phyloP scores from a whole-genome alignment of 2,888 invertebrate species.

The Formica aserva region DNA sequence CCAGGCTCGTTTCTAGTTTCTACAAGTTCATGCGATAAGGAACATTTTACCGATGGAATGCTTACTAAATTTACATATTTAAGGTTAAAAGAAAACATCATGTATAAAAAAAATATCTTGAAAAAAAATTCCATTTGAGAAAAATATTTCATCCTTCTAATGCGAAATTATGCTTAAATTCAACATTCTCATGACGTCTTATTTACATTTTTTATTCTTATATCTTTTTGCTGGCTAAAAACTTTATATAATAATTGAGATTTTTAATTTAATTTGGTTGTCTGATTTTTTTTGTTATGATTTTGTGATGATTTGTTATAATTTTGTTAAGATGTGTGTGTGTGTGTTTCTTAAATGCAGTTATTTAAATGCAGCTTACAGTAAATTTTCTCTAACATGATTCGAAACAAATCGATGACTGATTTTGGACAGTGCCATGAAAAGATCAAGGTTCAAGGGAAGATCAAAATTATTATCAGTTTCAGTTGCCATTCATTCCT shows the following conservation, averaged over 20 bases:
- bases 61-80: slow-evolving; percentile 6
- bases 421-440: slow-evolving; percentile 46
- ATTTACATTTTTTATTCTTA: not conserved
- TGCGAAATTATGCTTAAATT: not conserved
- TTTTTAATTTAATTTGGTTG: not conserved
- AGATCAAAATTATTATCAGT: slow-evolving; percentile 59
- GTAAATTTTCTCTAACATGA: not conserved
- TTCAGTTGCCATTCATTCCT: slow-evolving; percentile 32
- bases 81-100: not conserved
- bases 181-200: not conserved
- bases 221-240: not conserved
- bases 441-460: slow-evolving; percentile 63
- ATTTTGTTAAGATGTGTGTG: not conserved
- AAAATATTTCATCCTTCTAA: not conserved
- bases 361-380: slow-evolving; percentile 6
- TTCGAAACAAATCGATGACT: slow-evolving; percentile 1
- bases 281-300: not conserved
- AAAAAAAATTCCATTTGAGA: not conserved
- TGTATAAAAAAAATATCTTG: not conserved
- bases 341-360: not conserved
- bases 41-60: not conserved
- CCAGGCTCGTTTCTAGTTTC: not conserved
- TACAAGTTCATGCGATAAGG: slow-evolving; percentile 1
- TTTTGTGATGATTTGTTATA: no score
- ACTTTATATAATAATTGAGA: not conserved